phyloP scores from a whole-genome alignment of 2,113 vertebrate species.

The Melanotaenia duboulayi region DNA sequence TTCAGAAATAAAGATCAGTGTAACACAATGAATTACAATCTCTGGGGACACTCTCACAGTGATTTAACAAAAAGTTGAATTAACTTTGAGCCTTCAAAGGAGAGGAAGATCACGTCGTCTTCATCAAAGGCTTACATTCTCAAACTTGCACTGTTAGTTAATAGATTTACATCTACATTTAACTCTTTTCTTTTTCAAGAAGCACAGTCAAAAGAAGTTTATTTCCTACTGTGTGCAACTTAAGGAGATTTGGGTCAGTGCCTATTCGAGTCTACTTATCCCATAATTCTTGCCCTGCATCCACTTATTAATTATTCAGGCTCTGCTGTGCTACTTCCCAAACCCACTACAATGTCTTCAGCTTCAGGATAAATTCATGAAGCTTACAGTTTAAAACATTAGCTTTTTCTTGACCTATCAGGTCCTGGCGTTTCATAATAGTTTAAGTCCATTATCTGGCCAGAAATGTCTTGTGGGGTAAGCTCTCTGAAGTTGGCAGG shows the following conservation, averaged over 20 bases:
- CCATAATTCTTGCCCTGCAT: constrained; percentile 44
- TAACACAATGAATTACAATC: no score
- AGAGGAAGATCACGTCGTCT: background rate
- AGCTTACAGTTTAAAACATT: constrained; percentile 13
- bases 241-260: constrained; percentile 38
- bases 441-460: background rate
- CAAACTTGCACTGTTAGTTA: background rate
- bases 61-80: background rate
- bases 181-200: constrained; percentile 6
- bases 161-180: no score
- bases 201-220: constrained; percentile 4
- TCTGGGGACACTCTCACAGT: background rate
- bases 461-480: background rate
- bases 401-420: constrained; percentile 3
- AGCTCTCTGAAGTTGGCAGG: background rate
- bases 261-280: constrained; percentile 20
- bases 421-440: background rate
- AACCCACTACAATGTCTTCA: constrained; percentile 9
- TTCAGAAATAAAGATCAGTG: no score
- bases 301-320: constrained; percentile 43
- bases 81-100: background rate
- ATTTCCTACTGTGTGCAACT: constrained; percentile 5
- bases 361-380: constrained; percentile 30
- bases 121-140: constrained; percentile 3
- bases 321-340: background rate